Evolutionary conservation across 2,797 vertebrate genomes (phyloP).

Genomic region (Pipistrellus kuhlii): DNA sequence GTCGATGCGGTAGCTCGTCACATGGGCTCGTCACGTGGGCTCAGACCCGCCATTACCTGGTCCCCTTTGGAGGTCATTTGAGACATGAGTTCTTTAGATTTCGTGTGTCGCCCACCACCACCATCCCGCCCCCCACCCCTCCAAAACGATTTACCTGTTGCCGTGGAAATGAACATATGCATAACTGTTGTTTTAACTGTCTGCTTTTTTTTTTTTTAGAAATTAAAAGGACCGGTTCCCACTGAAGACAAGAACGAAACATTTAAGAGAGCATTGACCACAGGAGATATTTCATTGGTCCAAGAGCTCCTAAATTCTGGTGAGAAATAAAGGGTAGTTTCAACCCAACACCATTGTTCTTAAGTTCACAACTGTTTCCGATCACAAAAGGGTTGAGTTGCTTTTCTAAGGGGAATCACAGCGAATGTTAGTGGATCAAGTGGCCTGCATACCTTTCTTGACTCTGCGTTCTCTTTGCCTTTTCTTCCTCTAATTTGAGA

Average conservation of each 20-base stretch:
- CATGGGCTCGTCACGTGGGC: not conserved
- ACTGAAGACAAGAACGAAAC: slow-evolving; percentile 83
- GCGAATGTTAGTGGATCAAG: not conserved
- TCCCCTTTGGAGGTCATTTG: not conserved
- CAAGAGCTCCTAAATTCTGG: slow-evolving; percentile 93
- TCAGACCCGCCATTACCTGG: not conserved
- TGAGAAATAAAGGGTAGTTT: slow-evolving; percentile 78
- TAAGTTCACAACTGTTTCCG: not conserved
- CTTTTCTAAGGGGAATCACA: not conserved
- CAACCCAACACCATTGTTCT: not conserved
- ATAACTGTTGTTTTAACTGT: slow-evolving; percentile 50
- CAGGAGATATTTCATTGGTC: slow-evolving; percentile 88
- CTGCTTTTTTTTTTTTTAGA: slow-evolving; percentile 73
- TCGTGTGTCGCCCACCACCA: not conserved
- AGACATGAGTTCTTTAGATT: too few relatives aligned
- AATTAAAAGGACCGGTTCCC: slow-evolving; percentile 74
- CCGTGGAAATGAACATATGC: not conserved
- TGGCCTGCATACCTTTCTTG: not conserved
- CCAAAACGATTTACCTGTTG: not conserved
- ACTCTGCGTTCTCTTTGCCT: not conserved
- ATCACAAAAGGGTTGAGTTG: not conserved
- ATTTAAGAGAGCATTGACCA: slow-evolving; percentile 91
- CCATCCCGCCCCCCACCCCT: too few relatives aligned
- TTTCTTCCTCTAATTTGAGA: not conserved
- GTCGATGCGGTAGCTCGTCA: accelerated